Evolutionary conservation across 2,888 invertebrate species (phyloP).

Genomic region (Bedellia somnulentella): DNA sequence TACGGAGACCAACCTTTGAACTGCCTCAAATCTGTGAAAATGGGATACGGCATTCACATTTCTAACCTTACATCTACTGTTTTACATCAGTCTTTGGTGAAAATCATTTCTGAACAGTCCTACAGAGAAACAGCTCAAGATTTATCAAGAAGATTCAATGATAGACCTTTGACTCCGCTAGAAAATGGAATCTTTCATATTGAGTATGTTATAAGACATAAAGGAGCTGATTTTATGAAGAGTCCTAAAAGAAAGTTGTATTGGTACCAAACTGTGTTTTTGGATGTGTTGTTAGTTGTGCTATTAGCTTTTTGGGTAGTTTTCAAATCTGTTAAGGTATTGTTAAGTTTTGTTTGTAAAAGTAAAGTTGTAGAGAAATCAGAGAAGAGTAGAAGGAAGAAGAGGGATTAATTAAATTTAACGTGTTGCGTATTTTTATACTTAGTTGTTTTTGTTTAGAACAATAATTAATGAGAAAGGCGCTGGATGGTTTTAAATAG

Average conservation of each 20-base stretch:
- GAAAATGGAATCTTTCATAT: constrained; percentile 39
- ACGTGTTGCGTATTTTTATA: no score
- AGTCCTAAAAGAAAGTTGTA: constrained; percentile 24
- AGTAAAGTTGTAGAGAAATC: not conserved
- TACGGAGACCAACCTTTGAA: constrained; percentile 42
- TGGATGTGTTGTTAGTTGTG: constrained; percentile 20
- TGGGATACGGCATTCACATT: constrained; percentile 27
- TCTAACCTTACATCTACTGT: constrained; percentile 20
- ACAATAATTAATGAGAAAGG: no score
- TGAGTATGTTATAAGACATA: constrained; percentile 34
- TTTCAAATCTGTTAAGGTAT: not conserved
- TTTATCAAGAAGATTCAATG: constrained; percentile 27
- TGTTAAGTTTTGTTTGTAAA: not conserved
- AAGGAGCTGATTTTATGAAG: constrained; percentile 29
- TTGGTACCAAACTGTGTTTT: constrained; percentile 30
- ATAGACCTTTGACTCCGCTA: constrained; percentile 24
- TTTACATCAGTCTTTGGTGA: constrained; percentile 18
- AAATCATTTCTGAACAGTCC: constrained; percentile 20
- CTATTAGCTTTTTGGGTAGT: not conserved
- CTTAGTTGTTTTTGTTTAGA: no score
- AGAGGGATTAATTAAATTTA: no score
- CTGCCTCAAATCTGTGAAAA: constrained; percentile 12
- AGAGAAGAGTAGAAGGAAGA: not conserved
- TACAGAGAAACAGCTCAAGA: constrained; percentile 22
- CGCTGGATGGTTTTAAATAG: no score